Conservation (phyloP, 2,797 vertebrate genomes). For the Trachurus trachurus region DNA sequence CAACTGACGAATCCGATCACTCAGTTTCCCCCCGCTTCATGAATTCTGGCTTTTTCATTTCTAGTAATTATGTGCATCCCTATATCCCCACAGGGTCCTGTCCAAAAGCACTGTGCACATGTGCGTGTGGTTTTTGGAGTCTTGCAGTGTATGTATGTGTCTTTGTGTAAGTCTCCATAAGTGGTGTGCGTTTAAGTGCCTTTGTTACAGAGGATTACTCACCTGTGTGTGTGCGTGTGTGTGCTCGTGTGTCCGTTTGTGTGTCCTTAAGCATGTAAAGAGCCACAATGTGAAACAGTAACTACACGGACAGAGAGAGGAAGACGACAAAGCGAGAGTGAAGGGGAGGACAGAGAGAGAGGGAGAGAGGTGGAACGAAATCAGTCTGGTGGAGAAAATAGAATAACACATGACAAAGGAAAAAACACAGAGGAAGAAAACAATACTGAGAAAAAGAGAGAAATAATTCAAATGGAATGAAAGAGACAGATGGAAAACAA, state of each 20-base stretch:
- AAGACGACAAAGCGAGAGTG: background rate
- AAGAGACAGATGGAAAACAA: background rate
- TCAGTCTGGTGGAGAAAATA: background rate
- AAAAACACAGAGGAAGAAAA: background rate
- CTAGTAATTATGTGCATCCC: slow-evolving; percentile 39
- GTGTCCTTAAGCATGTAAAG: background rate
- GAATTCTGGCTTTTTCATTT: slow-evolving; percentile 47
- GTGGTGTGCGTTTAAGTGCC: background rate
- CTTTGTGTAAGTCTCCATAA: background rate
- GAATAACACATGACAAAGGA: background rate
- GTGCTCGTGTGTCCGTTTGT: background rate
- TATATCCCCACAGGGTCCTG: slow-evolving; percentile 5
- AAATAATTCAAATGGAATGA: background rate
- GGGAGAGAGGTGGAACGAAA: background rate
- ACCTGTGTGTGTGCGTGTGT: background rate
- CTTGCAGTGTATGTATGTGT: background rate
- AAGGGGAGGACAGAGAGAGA: background rate
- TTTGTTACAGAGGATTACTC: slow-evolving; percentile 7
- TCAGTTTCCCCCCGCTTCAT: slow-evolving; percentile 22
- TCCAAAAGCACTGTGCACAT: background rate
- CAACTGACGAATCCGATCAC: slow-evolving; percentile 9
- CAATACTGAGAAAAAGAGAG: background rate
- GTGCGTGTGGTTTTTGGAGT: slow-evolving; percentile 5
- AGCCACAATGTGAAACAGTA: background rate
- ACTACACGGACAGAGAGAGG: background rate